Percentiles rank a stretch among this genome's conserved stretches.
These are phyloP conservation scores for Eledone cirrhosa DNA, from an alignment of 2,888 invertebrate species.

Conservation along the genomic window DNA sequence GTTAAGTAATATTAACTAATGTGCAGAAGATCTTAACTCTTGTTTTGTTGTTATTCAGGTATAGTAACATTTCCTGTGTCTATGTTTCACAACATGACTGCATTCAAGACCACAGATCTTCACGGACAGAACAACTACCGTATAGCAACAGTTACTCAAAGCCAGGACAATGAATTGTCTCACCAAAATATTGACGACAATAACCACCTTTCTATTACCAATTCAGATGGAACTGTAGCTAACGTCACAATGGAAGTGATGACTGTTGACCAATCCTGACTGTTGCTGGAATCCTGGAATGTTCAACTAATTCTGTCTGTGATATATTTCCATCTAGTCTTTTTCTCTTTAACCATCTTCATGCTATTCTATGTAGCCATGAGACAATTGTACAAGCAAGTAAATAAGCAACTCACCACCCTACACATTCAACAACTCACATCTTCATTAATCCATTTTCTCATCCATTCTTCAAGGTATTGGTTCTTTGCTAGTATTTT, in stretches of 20 bases:
- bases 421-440: too few relatives aligned
- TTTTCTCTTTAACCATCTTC: slow-evolving; percentile 17
- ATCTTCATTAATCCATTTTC: too few relatives aligned
- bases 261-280: slow-evolving; percentile 41
- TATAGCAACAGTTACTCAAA: slow-evolving; percentile 1
- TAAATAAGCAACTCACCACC: too few relatives aligned
- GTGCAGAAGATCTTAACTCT: background rate
- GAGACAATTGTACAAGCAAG: too few relatives aligned
- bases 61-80: slow-evolving; percentile 96
- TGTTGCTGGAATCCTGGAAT: slow-evolving; percentile 3
- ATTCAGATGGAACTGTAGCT: slow-evolving; percentile 53
- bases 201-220: background rate
- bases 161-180: background rate
- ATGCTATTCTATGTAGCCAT: too few relatives aligned
- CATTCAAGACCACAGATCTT: slow-evolving; percentile 59
- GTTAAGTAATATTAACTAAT: too few relatives aligned
- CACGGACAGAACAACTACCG: slow-evolving; percentile 7
- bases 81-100: slow-evolving; percentile 96
- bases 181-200: slow-evolving; percentile 13
- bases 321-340: slow-evolving; percentile 20
- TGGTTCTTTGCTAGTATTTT: too few relatives aligned
- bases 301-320: slow-evolving; percentile 20
- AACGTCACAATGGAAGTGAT: slow-evolving; percentile 59
- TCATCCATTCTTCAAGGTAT: too few relatives aligned
- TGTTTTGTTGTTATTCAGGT: slow-evolving; percentile 74